Base-by-base conservation (phyloP, 2,797 vertebrate species). In the Phoebastria nigripes region DNA sequence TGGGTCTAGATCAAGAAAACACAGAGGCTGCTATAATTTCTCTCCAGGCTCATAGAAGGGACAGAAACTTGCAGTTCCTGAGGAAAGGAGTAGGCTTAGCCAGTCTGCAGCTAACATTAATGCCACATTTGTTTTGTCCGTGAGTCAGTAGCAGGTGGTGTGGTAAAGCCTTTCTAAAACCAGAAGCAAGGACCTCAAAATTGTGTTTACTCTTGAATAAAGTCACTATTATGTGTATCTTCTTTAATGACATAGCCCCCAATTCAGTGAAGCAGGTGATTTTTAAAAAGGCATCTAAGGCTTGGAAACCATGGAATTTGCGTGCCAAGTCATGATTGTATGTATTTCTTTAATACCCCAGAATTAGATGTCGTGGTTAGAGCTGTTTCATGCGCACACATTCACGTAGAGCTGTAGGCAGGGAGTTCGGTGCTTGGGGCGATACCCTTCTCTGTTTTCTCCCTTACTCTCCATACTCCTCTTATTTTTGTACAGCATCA, bases 1-100 rank as follows among this genome's bases (percentile, higher is more conserved):
- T 95, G 78, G 41, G 59, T 77, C 37, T 77, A 52, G 35, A 58
- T 90, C 62, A 90, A 82, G 51, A 94, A 94, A 87, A 65, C 29
- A 31, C 9, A 37, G 58, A 62, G 52, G 15, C 37, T 92, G 74
- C 37, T 80, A 2, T 81, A 74, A 78, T 71, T 96, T 87, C 71
- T 87, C 49, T 82, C 6, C 37, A 56, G 42, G 41, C 35, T 62
- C 29, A 39, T 21, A 70, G 81, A 47, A 52, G 31, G 18, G 37
- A 73, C 22, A 92, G 71, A 92, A 89, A 31, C 22, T 77, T 91
- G 41, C 15, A 74, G 56, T 65, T 89, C 66, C 42, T 67, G 33
- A 58, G 51, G 66, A 67, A 92, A 65, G 19, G 20, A 59, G 49
- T 33, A 67, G 55, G 37, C 18, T 82, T 79, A 37, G 44, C 24